phyloP scores from a whole-genome alignment of 2,888 invertebrate genomes.

The Orchestes rusci region DNA sequence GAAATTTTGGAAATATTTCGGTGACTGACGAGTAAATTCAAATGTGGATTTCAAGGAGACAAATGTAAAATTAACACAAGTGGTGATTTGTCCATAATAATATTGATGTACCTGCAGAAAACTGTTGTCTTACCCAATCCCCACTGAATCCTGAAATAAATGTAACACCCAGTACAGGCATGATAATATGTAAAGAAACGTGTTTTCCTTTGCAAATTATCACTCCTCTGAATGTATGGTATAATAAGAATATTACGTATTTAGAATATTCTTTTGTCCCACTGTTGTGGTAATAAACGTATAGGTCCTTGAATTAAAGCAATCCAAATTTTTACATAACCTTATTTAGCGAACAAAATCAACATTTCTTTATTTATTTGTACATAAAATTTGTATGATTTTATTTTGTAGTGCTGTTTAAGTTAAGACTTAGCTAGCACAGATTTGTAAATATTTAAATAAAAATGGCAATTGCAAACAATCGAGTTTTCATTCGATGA shows the following conservation, averaged over 20 bases:
- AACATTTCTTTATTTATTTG: conserved; percentile 31
- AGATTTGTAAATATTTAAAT: conserved; percentile 36
- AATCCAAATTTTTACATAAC: conserved; percentile 23
- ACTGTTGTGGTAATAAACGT: too few species aligned
- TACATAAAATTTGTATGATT: conserved; percentile 32
- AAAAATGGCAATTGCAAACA: conserved; percentile 27
- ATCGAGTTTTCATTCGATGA: neutral
- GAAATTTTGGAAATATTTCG: too few species aligned
- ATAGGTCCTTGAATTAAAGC: conserved; percentile 22
- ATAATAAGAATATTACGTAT: conserved; percentile 14
- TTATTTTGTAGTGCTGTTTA: conserved; percentile 33
- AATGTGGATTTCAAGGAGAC: too few species aligned
- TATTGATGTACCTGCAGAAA: conserved; percentile 18
- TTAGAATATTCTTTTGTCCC: conserved; percentile 16
- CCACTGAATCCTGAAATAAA: conserved; percentile 6
- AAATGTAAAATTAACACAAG: too few species aligned
- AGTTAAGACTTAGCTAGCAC: conserved; percentile 37
- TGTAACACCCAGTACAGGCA: conserved; percentile 17
- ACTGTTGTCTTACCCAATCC: conserved; percentile 10
- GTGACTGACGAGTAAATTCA: too few species aligned
- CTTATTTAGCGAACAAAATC: conserved; percentile 21
- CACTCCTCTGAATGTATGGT: too few species aligned
- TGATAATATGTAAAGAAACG: too few species aligned
- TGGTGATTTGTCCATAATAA: too few species aligned
- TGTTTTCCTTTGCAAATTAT: too few species aligned